Percentiles rank a stretch among this genome's conserved stretches.
These are phyloP conservation scores for Ariopsis seemanni DNA, from an alignment of 2,113 vertebrate species.

Conservation along the genomic window DNA sequence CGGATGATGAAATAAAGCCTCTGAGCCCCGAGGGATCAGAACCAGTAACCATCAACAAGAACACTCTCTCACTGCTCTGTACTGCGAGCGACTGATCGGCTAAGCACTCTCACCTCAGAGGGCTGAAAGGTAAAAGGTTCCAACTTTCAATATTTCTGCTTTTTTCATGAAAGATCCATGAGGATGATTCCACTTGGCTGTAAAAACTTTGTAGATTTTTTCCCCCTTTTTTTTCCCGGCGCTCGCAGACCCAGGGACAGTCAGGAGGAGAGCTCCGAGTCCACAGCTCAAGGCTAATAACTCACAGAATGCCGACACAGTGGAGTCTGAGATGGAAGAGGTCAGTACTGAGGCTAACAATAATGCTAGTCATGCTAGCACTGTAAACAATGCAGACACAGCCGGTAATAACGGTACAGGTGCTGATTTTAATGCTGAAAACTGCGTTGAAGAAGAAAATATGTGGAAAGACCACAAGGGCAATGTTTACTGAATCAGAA, in stretches of 20 bases:
- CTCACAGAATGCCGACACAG: neutral
- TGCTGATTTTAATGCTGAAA: neutral
- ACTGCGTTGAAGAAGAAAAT: too few species aligned
- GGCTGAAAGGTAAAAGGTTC: neutral
- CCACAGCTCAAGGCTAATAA: neutral
- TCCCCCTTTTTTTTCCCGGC: too few species aligned
- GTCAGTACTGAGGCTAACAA: neutral
- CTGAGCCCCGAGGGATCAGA: conserved; percentile 2
- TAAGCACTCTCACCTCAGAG: neutral
- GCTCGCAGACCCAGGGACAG: too few species aligned
- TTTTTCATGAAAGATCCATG: neutral
- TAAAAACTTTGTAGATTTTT: neutral
- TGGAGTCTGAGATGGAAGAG: neutral
- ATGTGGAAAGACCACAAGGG: too few species aligned
- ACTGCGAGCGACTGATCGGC: conserved; percentile 16
- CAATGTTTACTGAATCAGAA: too few species aligned
- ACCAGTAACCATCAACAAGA: neutral
- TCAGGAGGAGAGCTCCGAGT: neutral
- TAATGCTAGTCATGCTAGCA: neutral
- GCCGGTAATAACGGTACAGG: neutral
- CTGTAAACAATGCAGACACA: neutral
- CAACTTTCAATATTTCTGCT: neutral
- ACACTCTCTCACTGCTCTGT: neutral
- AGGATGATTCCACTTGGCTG: neutral
- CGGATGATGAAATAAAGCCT: conserved; percentile 21